These are phyloP conservation scores for Dorcus parallelipipedus DNA, from an alignment of 2,888 invertebrate species.

Conservation along the genomic window DNA sequence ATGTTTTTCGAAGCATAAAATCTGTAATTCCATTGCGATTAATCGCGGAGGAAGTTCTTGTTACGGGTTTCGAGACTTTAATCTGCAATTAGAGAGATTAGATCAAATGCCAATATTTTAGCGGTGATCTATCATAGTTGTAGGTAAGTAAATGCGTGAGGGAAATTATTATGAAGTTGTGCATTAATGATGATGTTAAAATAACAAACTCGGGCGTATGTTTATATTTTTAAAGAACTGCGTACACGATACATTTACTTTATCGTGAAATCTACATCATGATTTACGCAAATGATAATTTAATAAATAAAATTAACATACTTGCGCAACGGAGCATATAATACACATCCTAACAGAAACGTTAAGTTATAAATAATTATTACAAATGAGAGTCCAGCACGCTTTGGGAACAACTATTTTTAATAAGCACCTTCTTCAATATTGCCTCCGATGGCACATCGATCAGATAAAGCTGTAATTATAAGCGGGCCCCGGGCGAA, in stretches of 20 bases:
- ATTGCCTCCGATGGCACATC: constrained; percentile 36
- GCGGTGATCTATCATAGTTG: too few relatives aligned
- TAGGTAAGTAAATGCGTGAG: too few relatives aligned
- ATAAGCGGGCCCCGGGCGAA: constrained; percentile 29
- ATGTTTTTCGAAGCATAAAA: too few relatives aligned
- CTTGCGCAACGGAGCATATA: background rate
- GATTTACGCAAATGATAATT: constrained; percentile 1
- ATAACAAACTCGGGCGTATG: too few relatives aligned
- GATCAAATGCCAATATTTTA: too few relatives aligned
- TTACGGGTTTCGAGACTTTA: too few relatives aligned
- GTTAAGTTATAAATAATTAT: constrained; percentile 48
- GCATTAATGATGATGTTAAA: too few relatives aligned
- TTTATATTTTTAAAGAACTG: too few relatives aligned
- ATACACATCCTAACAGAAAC: background rate
- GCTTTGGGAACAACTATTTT: constrained; percentile 21
- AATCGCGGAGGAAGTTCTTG: too few relatives aligned
- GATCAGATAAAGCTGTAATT: constrained; percentile 37
- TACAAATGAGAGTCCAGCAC: constrained; percentile 45
- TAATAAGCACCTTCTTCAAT: constrained; percentile 45
- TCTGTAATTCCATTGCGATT: too few relatives aligned
- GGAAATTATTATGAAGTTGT: too few relatives aligned
- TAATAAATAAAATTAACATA: constrained; percentile 3
- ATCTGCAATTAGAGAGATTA: too few relatives aligned
- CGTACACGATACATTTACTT: background rate
- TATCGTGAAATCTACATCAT: background rate